Conservation (phyloP, 2,797 vertebrate species). For the Anniella stebbinsi region DNA sequence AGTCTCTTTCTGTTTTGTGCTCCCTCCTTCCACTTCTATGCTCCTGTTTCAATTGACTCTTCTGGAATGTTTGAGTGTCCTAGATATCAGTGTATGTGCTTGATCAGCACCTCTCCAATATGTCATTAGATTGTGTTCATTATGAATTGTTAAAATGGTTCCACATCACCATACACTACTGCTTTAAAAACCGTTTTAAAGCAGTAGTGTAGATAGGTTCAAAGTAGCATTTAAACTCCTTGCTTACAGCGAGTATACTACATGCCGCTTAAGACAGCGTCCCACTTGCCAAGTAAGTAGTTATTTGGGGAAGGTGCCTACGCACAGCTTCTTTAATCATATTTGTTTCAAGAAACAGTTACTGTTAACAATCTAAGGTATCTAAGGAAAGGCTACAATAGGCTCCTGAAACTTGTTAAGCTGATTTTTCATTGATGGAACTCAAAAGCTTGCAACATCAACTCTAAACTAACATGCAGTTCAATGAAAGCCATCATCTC, state of each 20-base stretch:
- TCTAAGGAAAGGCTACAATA: not conserved
- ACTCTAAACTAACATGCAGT: not conserved
- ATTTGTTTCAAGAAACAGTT: not conserved
- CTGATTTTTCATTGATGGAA: not conserved
- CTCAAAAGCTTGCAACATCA: not conserved
- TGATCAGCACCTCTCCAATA: not conserved
- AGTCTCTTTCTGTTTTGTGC: too few species aligned
- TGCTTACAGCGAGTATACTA: conserved; percentile 39
- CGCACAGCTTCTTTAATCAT: too few species aligned
- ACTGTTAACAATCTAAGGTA: not conserved
- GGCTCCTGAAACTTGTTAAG: not conserved
- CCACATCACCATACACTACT: not conserved
- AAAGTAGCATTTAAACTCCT: conserved; percentile 2
- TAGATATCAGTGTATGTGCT: not conserved
- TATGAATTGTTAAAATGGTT: too few species aligned
- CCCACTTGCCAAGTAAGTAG: conserved; percentile 34
- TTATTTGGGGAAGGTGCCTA: not conserved
- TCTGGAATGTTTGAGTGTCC: not conserved
- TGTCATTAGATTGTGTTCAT: not conserved
- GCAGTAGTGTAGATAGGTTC: too few species aligned
- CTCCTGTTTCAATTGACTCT: not conserved
- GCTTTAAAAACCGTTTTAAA: too few species aligned
- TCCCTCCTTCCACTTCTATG: not conserved
- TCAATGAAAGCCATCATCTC: not conserved
- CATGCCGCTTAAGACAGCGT: conserved; percentile 34